Evolutionary conservation across 2,888 invertebrate species (phyloP).

Genomic region (Chloromyia formosa): DNA sequence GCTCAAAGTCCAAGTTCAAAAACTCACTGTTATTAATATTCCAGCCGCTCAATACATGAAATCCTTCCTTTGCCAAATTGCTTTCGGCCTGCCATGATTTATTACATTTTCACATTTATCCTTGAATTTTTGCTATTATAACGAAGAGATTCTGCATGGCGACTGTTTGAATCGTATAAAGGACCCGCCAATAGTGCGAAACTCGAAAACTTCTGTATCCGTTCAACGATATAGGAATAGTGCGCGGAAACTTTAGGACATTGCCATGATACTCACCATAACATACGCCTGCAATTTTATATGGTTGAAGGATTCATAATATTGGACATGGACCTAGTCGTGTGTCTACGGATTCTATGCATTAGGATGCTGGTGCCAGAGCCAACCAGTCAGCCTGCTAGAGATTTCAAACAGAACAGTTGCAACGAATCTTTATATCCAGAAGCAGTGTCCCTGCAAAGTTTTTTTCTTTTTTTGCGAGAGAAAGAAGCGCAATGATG

Average conservation of each 20-base stretch:
- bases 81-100: background rate
- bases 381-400: background rate
- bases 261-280: background rate
- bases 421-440: background rate
- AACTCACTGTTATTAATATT: too few species aligned
- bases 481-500: background rate
- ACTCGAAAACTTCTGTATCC: background rate
- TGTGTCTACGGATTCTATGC: too few species aligned
- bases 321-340: background rate
- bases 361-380: background rate
- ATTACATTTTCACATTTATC: background rate
- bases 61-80: constrained; percentile 50
- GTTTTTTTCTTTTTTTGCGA: background rate
- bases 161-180: background rate
- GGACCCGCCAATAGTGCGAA: too few species aligned
- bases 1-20: too few species aligned
- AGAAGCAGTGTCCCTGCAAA: too few species aligned
- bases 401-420: too few species aligned
- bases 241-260: background rate
- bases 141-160: background rate
- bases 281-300: background rate
- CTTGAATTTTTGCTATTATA: background rate
- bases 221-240: background rate
- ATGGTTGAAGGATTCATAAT: background rate
- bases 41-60: constrained; percentile 50